A percentile compares a stretch with the other conserved stretches of the same genome.
phyloP scores from a whole-genome alignment of 92 coral and sea anemone species.

The Parazoanthus swiftii region DNA sequence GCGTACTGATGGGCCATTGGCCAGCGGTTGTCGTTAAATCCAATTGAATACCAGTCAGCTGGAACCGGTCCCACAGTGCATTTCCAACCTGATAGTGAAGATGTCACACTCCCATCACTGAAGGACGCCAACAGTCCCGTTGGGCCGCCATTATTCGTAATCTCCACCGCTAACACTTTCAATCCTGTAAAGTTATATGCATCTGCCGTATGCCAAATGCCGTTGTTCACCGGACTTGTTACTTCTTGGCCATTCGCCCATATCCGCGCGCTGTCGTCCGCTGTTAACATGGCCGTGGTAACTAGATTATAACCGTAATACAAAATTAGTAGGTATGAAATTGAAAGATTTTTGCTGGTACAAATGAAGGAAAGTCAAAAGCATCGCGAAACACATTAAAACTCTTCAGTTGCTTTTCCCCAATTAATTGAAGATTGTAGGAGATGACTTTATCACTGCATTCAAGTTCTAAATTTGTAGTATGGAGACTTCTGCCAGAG shows the following conservation, averaged over 20 bases:
- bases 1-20: slow-evolving; percentile 26
- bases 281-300: slow-evolving; percentile 12
- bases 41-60: neutral
- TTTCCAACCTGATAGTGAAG: neutral
- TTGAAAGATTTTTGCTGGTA: no score
- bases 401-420: no score
- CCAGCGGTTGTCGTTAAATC: slow-evolving; percentile 18
- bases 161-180: slow-evolving; percentile 13
- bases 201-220: neutral
- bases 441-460: no score
- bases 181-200: neutral
- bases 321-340: neutral
- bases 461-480: no score
- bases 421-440: no score
- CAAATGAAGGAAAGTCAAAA: no score
- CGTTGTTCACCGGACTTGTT: slow-evolving; percentile 2
- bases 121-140: slow-evolving; percentile 23
- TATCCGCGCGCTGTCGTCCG: neutral
- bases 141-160: neutral
- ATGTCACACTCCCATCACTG: slow-evolving; percentile 16
- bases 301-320: neutral
- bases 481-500: no score
- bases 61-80: neutral
- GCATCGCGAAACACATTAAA: no score
- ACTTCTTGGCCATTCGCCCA: slow-evolving; percentile 24